Evolutionary conservation across 2,888 invertebrate species (phyloP), one percentile per base, ranked within the genome.

Genomic region (Drosophila borealis): DNA sequence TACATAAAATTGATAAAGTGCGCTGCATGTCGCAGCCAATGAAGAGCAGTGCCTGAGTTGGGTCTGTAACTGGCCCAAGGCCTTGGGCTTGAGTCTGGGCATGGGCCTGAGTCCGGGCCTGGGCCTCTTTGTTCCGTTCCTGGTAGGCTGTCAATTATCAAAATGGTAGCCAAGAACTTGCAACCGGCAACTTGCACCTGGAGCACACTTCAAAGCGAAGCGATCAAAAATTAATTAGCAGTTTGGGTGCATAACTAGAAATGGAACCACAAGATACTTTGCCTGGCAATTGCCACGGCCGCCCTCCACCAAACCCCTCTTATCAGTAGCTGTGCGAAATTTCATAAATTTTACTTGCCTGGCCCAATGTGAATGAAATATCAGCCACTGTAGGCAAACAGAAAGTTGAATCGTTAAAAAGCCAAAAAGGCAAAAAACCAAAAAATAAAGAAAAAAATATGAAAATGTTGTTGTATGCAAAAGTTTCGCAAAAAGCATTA

Each of bases 401-500:
- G 55, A 78, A 81, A 80, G 80, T 81, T 81, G 72, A 85, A 75
- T 78, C 82, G 78, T 81, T 80, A 82, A 85, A 81, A 81, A 67
- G 45, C 57, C 62, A 60, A 60, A 42, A 60, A 49, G 46, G 37
- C 50, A 57, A 50, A 19, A 53, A 29, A 53, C 53, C 59, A 48
- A 17, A 54, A 25, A 50, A 29, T 29, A 39, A 41, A 33, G 17
- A 13, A n/a, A 17, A 57, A 49, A 57, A 54, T 17, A 17, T 21
- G 14, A 39, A 60, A 54, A 51, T 44, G 51, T 53, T 54, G 61
- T 37, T 60, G 48, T 42, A 70, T 55, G 71, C 68, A 62, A 80
- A 83, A 82, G 62, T 83, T 82, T 79, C 50, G 61, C 81, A 69
- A 70, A 81, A 79, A 70, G 77, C 84, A 86, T 83, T 81, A 77